Evolutionary conservation across 2,113 vertebrate genomes (phyloP).

Genomic region (Rafetus swinhoei): DNA sequence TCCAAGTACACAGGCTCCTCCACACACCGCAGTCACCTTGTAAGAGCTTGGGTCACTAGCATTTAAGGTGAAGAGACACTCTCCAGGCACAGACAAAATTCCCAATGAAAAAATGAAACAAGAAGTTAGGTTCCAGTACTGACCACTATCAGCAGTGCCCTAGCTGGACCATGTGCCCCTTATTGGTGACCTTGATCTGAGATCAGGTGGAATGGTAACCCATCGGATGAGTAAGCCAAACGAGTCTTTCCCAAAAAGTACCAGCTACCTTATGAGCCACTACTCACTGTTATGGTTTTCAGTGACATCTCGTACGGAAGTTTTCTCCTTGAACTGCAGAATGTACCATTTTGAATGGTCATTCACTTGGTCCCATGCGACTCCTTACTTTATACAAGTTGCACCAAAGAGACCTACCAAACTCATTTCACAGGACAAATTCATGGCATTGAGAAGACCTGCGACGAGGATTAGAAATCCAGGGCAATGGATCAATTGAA

Average conservation of each 20-base stretch:
- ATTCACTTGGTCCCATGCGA: accelerated
- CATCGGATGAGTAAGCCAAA: not conserved
- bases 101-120: not conserved
- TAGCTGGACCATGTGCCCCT: not conserved
- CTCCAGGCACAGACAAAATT: not conserved
- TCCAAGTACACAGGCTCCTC: not conserved
- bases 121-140: not conserved
- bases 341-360: not conserved
- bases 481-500: not conserved
- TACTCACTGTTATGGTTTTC: not conserved
- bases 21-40: accelerated
- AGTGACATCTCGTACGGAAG: not conserved
- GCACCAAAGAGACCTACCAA: not conserved
- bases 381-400: not conserved
- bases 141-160: not conserved
- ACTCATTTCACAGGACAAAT: not conserved
- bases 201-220: not conserved
- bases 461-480: not conserved
- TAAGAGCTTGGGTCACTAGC: not conserved
- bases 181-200: accelerated
- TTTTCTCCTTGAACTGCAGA: not conserved
- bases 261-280: not conserved
- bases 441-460: not conserved
- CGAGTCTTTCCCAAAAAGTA: not conserved
- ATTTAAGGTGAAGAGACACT: not conserved